These are phyloP conservation scores for Rhingia rostrata DNA, from an alignment of 2,888 invertebrate species.

Conservation along the genomic window DNA sequence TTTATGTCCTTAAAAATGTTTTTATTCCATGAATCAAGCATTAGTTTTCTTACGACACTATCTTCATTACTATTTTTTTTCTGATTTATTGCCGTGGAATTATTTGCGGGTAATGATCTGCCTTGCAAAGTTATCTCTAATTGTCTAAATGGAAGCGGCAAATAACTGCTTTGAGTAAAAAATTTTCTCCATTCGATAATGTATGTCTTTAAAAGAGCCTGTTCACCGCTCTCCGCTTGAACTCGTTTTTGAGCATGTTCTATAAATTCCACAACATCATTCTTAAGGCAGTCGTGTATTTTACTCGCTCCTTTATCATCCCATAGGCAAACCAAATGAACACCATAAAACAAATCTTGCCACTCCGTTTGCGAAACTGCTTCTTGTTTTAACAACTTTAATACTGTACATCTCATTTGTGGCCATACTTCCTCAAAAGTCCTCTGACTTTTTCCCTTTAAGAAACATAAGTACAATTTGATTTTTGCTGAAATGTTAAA, in stretches of 20 bases:
- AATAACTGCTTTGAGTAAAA: conserved; percentile 98
- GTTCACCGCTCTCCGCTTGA: conserved; percentile 95
- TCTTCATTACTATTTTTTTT: conserved; percentile 89
- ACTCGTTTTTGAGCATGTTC: conserved; percentile 96
- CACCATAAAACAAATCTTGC: conserved; percentile 98
- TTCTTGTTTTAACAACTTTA: conserved; percentile 96
- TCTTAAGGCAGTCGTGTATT: conserved; percentile 93
- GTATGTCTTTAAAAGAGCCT: conserved; percentile 97
- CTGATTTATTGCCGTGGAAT: conserved; percentile 79
- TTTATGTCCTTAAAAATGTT: conserved; percentile 98
- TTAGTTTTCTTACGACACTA: conserved; percentile 95
- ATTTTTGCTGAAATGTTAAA: too few relatives aligned
- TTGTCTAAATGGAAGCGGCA: conserved; percentile 97
- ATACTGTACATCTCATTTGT: conserved; percentile 95
- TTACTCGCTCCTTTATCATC: conserved; percentile 97
- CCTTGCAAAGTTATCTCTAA: conserved; percentile 93
- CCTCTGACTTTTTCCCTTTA: conserved; percentile 87
- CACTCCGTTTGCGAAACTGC: conserved; percentile 96
- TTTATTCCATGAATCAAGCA: conserved; percentile 99
- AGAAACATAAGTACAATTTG: too few relatives aligned
- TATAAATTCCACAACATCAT: conserved; percentile 97
- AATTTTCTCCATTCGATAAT: conserved; percentile 99
- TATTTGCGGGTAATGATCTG: conserved; percentile 83
- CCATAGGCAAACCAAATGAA: conserved; percentile 98
- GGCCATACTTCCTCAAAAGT: conserved; percentile 99